phyloP scores from a whole-genome alignment of 2,113 vertebrate species.

The Bombycilla garrulus region DNA sequence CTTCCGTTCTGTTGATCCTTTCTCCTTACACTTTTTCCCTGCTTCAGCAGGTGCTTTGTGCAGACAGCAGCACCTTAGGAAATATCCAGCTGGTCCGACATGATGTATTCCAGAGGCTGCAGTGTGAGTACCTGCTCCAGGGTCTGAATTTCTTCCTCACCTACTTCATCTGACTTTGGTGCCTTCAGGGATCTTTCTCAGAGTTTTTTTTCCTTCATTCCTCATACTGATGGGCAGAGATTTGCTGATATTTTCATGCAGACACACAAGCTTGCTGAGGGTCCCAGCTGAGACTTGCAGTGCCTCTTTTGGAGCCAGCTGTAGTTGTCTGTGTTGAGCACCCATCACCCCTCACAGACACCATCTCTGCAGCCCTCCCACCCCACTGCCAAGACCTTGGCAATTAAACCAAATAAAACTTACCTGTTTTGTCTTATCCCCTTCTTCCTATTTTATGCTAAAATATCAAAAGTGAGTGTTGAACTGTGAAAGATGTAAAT shows the following conservation, averaged over 20 bases:
- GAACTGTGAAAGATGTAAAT: not conserved
- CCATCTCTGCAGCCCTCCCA: not conserved
- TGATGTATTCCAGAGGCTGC: not conserved
- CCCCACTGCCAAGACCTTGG: not conserved
- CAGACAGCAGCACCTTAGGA: not conserved
- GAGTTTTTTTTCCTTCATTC: not conserved
- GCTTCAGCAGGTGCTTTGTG: not conserved
- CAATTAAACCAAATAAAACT: not conserved
- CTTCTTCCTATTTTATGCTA: not conserved
- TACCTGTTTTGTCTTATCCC: not conserved
- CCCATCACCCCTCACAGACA: not conserved
- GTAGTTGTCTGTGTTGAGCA: no score
- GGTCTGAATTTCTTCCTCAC: not conserved
- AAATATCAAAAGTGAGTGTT: not conserved
- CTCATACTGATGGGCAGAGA: not conserved
- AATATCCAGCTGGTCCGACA: fast-evolving
- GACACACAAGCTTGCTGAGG: not conserved
- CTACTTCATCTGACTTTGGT: not conserved
- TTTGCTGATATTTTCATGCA: not conserved
- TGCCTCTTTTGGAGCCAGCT: not conserved
- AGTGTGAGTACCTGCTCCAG: no score
- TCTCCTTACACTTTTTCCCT: not conserved
- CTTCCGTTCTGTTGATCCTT: not conserved
- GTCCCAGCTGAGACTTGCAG: not conserved
- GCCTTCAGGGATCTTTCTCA: not conserved